phyloP scores from a whole-genome alignment of 2,888 invertebrate genomes.

The Cheilosia urbana region DNA sequence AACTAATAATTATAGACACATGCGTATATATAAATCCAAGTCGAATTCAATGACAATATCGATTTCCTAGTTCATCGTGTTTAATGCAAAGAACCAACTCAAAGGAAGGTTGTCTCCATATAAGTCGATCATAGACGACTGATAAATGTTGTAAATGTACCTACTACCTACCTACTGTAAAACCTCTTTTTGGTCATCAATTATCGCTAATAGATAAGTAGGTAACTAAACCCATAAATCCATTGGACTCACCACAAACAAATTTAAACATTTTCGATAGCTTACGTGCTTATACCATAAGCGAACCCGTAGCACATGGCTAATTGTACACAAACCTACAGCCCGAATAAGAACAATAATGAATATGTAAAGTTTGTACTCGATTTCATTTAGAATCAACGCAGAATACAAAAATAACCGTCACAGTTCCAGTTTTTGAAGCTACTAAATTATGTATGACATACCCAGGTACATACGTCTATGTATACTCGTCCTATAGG shows the following conservation, averaged over 20 bases:
- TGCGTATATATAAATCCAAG: no score
- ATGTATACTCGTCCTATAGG: not conserved
- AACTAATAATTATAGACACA: no score
- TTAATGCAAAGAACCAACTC: no score
- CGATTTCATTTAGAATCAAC: conserved; percentile 14
- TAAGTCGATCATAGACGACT: no score
- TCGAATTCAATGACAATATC: not conserved
- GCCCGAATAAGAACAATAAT: conserved; percentile 2
- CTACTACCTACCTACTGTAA: no score
- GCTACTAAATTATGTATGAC: conserved; percentile 12
- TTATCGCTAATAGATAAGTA: no score
- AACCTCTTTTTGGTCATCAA: no score
- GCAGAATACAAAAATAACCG: conserved; percentile 29
- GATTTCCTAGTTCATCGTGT: not conserved
- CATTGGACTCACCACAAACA: not conserved
- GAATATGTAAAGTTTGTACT: conserved; percentile 40
- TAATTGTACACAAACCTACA: not conserved
- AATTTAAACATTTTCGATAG: conserved; percentile 15
- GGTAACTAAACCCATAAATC: conserved; percentile 4
- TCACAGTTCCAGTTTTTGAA: conserved; percentile 50
- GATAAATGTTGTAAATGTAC: no score
- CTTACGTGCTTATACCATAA: conserved; percentile 26
- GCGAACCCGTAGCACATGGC: conserved; percentile 16
- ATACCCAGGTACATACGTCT: not conserved
- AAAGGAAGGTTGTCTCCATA: no score